Evolutionary conservation across 2,113 vertebrate species (phyloP).

Genomic region (Elephantulus edwardii): DNA sequence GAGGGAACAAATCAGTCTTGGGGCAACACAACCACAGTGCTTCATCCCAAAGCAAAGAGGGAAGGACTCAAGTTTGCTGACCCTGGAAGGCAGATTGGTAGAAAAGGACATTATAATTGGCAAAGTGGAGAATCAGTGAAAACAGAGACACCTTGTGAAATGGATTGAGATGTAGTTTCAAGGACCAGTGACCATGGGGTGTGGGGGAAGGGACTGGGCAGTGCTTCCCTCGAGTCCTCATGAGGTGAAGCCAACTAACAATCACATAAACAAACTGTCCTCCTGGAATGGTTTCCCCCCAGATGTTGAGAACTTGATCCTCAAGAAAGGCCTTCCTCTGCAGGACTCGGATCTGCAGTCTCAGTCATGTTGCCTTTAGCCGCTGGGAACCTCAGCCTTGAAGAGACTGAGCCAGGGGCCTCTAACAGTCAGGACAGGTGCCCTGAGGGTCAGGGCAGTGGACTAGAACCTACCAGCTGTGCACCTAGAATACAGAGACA

Average conservation of each 20-base stretch:
- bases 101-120: not conserved
- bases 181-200: not conserved
- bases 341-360: not conserved
- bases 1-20: not conserved
- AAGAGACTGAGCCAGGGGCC: not conserved
- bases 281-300: not conserved
- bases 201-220: not conserved
- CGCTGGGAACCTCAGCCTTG: not conserved
- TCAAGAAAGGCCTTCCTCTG: not conserved
- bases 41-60: not conserved
- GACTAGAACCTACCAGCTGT: not conserved
- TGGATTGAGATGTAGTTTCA: not conserved
- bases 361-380: not conserved
- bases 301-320: not conserved
- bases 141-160: not conserved
- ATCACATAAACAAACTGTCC: not conserved
- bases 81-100: not conserved
- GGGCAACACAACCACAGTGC: not conserved
- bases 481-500: not conserved
- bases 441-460: not conserved
- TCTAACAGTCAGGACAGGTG: not conserved
- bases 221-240: not conserved
- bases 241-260: not conserved
- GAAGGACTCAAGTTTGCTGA: not conserved
- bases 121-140: too few species aligned